Percentiles rank a stretch among this genome's conserved stretches.
phyloP scores from a whole-genome alignment of 1,140 invertebrate species.

The Pectinophora gossypiella region DNA sequence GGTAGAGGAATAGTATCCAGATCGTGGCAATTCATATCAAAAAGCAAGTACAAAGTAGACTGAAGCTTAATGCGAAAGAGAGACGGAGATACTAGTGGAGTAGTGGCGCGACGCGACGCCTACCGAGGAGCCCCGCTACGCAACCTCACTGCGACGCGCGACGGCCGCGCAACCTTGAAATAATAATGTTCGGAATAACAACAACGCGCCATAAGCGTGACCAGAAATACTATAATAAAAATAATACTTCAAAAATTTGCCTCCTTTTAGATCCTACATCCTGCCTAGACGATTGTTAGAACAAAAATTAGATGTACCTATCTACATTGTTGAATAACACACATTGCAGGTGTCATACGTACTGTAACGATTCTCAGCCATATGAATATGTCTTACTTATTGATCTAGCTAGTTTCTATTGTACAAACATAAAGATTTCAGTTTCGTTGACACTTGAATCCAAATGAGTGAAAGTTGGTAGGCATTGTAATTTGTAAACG shows the following conservation, averaged over 20 bases:
- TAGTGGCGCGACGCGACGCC: too few relatives aligned
- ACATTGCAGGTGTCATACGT: neutral
- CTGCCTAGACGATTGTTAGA: neutral
- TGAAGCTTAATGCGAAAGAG: conserved; percentile 59
- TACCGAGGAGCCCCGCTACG: conserved; percentile 71
- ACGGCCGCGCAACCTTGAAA: conserved; percentile 73
- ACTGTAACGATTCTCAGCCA: too few relatives aligned
- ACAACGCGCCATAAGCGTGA: conserved; percentile 68
- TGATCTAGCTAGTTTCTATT: conserved; percentile 3
- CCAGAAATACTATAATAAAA: conserved; percentile 62
- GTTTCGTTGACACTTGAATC: conserved; percentile 31
- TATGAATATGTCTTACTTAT: neutral
- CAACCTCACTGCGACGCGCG: conserved; percentile 71
- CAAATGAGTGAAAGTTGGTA: conserved; percentile 62
- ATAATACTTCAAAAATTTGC: conserved; percentile 54
- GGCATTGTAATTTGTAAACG: conserved; percentile 49
- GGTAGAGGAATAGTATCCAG: conserved; percentile 36
- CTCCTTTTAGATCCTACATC: conserved; percentile 26
- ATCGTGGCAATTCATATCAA: conserved; percentile 53
- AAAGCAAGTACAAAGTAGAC: conserved; percentile 52
- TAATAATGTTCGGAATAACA: conserved; percentile 74
- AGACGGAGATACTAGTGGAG: conserved; percentile 62
- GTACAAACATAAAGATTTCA: conserved; percentile 8
- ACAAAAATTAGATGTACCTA: neutral
- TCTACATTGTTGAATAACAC: neutral